These are phyloP conservation scores for Syngnathus rostellatus DNA, from an alignment of 2,797 vertebrate species.

Conservation along the genomic window DNA sequence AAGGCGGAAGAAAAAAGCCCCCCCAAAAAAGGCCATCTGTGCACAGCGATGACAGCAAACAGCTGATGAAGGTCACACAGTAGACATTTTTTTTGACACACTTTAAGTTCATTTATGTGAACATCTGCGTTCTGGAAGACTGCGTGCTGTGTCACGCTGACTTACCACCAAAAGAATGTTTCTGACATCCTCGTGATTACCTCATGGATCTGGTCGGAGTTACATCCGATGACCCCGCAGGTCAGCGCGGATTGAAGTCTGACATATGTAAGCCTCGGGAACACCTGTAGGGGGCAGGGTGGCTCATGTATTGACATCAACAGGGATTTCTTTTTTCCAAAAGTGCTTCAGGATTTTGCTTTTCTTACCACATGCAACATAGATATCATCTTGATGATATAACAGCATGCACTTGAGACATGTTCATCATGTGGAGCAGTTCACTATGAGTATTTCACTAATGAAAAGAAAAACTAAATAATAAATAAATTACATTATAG, in stretches of 20 bases:
- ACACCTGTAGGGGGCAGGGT: conserved; percentile 31
- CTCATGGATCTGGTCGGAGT: conserved; percentile 18
- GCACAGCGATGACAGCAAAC: conserved; percentile 52
- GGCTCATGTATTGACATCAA: conserved; percentile 11
- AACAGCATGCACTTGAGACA: no score
- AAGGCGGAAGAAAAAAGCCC: conserved; percentile 1
- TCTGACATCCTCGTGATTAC: conserved; percentile 28
- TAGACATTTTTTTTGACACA: conserved; percentile 49
- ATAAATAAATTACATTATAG: background rate
- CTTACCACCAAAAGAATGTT: conserved; percentile 31
- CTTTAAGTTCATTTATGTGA: conserved; percentile 44
- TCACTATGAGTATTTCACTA: background rate
- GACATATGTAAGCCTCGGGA: conserved; percentile 10
- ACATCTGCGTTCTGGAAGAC: conserved; percentile 51
- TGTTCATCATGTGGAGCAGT: background rate
- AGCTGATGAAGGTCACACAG: conserved; percentile 54
- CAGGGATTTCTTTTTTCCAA: conserved; percentile 2
- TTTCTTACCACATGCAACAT: background rate
- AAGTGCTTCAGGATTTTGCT: conserved; percentile 20
- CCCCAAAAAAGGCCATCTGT: conserved; percentile 26
- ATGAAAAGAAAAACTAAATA: background rate
- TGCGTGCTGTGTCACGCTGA: conserved; percentile 38
- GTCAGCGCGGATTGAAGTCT: conserved; percentile 9
- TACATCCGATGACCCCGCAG: conserved; percentile 14
- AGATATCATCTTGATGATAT: background rate